Evolutionary conservation across 2,113 vertebrate genomes (phyloP).

Genomic region (Lipophrys pholis): DNA sequence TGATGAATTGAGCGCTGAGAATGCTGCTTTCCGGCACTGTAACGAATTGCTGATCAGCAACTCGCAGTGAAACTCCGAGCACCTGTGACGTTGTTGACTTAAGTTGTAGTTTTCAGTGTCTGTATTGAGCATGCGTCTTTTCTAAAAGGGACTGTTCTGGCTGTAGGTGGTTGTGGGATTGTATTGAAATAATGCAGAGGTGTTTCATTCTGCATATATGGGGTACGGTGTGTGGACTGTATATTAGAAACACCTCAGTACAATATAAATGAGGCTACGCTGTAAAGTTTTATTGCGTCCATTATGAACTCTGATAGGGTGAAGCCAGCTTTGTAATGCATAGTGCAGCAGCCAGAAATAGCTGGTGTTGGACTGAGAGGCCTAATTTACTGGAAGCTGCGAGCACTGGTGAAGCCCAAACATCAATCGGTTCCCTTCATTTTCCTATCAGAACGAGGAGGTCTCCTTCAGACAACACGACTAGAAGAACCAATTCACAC

Average conservation of each 20-base stretch:
- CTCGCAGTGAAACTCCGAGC: constrained; percentile 2
- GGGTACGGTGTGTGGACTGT: background rate
- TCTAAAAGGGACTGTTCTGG: no score
- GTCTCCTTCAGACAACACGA: background rate
- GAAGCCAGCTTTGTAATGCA: background rate
- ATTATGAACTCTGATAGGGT: background rate
- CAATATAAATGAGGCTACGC: background rate
- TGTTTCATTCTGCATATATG: background rate
- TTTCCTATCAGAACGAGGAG: background rate
- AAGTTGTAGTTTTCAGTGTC: background rate
- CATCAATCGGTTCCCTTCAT: background rate
- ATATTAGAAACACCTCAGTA: background rate
- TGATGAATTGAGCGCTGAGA: constrained; percentile 39
- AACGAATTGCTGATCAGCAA: constrained; percentile 20
- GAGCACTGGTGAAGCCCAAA: background rate
- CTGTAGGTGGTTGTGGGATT: background rate
- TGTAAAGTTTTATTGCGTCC: background rate
- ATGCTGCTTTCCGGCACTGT: constrained; percentile 21
- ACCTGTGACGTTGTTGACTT: constrained; percentile 9
- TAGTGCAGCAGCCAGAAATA: constrained; percentile 8
- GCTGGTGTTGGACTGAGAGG: constrained; percentile 5
- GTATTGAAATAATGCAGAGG: background rate
- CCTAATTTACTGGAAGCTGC: constrained; percentile 18
- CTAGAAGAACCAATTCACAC: background rate
- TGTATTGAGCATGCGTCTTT: background rate